A percentile compares a stretch with the other conserved stretches of the same genome.
Evolutionary conservation across 2,113 vertebrate genomes (phyloP).

Genomic region (Microcebus murinus): DNA sequence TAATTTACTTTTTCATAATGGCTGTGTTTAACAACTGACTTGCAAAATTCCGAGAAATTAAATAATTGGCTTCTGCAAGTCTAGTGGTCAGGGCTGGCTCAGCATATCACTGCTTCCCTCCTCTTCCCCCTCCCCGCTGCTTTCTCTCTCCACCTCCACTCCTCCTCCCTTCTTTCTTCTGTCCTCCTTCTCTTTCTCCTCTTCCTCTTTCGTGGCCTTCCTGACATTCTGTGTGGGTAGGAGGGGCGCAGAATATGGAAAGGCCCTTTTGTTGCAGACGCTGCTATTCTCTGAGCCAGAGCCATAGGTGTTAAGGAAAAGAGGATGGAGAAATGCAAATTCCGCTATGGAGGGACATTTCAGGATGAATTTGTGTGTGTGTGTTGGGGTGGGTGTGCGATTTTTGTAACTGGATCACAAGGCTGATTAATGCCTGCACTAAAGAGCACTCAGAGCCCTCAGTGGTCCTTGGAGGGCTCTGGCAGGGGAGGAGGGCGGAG

Average conservation of each 20-base stretch:
- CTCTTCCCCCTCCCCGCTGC: no score
- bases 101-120: no score
- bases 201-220: not conserved
- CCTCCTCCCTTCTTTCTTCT: not conserved
- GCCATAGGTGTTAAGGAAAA: constrained; percentile 14
- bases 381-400: not conserved
- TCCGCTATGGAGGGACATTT: not conserved
- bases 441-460: not conserved
- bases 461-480: not conserved
- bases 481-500: not conserved
- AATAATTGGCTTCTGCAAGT: not conserved
- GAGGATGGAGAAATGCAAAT: constrained; percentile 15
- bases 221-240: not conserved
- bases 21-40: constrained; percentile 33
- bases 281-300: constrained; percentile 15
- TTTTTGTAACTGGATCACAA: not conserved
- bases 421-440: not conserved
- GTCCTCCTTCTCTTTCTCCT: not conserved
- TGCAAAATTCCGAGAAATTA: constrained; percentile 9
- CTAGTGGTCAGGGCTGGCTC: not conserved
- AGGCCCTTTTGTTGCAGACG: not conserved
- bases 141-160: no score
- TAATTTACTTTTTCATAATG: constrained; percentile 44
- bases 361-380: no score
- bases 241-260: not conserved